Base-by-base conservation (phyloP, 2,113 vertebrate genomes). In the Phainopepla nitens region DNA sequence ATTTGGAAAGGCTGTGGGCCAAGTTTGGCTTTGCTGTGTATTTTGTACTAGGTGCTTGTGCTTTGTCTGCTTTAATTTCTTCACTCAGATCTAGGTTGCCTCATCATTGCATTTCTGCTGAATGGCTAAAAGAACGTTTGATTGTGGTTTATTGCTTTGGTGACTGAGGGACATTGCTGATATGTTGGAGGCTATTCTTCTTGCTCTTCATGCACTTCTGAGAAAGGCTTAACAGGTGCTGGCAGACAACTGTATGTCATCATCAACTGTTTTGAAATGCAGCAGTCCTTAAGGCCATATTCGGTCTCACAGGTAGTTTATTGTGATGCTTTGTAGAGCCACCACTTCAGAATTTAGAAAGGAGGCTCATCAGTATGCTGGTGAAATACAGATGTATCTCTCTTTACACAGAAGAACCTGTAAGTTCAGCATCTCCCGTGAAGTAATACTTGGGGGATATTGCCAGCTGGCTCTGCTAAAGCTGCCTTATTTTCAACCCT, bases 301-400 rank as follows among this genome's bases (percentile, higher is more conserved):
- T 82, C 91, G 90, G 90, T 91, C 85, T 95, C 85, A 54, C 66
- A 81, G 91, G 44, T 96, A 91, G 88, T 93, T 97, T 92, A 95
- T 93, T 86, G 33, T 56, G 82, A 86, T 95, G 93, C 86, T 85
- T 94, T 53, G 83, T 89, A 93, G 89, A 95, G 60, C 87, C 65
- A 93, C 62, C 39, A 23, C 73, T 96, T 90, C 69, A 94, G 80
- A 92, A 89, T 90, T 92, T 76, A 70, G 80, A 93, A 93, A 88
- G 86, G 42, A 95, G 90, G 19, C 95, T 97, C 88, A 96, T 97
- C 89, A 94, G 92, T 90, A 93, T 95, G 95, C 94, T 96, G 91
- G 73, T 91, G 97, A 96, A 96, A 97, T 93, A 93, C 41, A 87
- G 90, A 96, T 23, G 0, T 95, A 90, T 56, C 56, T 92, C 36